Evolutionary conservation across 2,113 vertebrate species (phyloP).

Genomic region (Cynocephalus volans): DNA sequence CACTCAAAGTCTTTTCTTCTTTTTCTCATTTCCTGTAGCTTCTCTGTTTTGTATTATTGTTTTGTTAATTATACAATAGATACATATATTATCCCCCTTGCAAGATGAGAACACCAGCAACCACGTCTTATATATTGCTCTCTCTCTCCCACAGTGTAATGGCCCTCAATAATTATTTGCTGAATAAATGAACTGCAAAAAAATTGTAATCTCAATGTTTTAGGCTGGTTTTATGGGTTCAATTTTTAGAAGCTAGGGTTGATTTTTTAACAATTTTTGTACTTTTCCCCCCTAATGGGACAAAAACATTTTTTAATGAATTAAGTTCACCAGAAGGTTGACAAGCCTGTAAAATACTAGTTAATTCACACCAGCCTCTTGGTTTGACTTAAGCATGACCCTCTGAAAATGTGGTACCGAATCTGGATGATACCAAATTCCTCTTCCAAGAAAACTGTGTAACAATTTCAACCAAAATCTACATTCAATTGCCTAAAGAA

Average conservation of each 20-base stretch:
- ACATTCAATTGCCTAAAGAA: not conserved
- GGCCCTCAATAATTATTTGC: not conserved
- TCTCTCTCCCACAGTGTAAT: not conserved
- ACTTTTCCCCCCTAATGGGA: not conserved
- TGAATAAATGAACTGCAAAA: slow-evolving; percentile 15
- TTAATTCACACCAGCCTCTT: not conserved
- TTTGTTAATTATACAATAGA: not conserved
- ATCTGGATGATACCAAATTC: not conserved
- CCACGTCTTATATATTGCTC: not conserved
- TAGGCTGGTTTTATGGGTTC: not conserved
- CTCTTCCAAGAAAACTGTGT: not conserved
- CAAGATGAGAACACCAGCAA: not conserved
- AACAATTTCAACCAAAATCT: not conserved
- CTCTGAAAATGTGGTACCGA: not conserved
- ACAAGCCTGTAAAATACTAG: not conserved
- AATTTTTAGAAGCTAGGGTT: not conserved
- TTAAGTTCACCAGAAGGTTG: not conserved
- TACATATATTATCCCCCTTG: not conserved
- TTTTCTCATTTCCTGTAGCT: not conserved
- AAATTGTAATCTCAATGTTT: not conserved
- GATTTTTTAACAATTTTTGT: not conserved
- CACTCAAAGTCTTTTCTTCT: not conserved
- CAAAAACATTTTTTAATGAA: not conserved
- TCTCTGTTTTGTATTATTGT: not conserved
- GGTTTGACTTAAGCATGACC: not conserved